Evolutionary conservation across 1,140 invertebrate genomes (phyloP), one percentile per base, ranked within the genome.

Genomic region (Caenorhabditis brenneri): DNA sequence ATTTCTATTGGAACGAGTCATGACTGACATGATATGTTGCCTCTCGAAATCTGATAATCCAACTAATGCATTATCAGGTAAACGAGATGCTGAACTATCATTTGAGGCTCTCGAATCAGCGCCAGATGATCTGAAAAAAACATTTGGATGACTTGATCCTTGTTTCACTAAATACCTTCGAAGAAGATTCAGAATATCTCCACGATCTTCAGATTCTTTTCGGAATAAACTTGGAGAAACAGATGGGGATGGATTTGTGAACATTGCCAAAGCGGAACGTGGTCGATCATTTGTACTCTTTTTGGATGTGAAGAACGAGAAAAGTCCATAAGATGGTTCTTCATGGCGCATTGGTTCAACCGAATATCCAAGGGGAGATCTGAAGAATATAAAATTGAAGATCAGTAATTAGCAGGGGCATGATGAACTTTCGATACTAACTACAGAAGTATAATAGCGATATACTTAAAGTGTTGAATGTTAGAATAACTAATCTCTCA

Each of bases 51-150:
- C 80, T 16, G 83, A 82, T 19, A 86, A 46, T 29, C 85, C 85
- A 46, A 86, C 51, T 36, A 86, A 33, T 27, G 85, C 85, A 46
- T 74, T 81, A 27, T 86, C 83, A 6, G 85, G 85, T 2, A 86
- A 42, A 19, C 53, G 60, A 79, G 81, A 74, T 42, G 36, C 27
- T 1, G 85, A 33, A 60, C 81, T 83, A 15, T 86, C 85, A 27
- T 48, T 85, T 19, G 82, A 84, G n/a, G 74, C 46, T 31, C 83
- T 80, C 0, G 83, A 86, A n/a, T 86, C 85, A 7, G 80, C 83
- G 46, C 80, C 81, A 5, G 85, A 86, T 24, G 85, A 83, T 48
- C 83, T 79, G 24, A 19, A 74, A 74, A 24, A 7, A n/a, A n/a
- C n/a, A n/a, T n/a, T n/a, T 9, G 29, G 10, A 42, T 53, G 24